Evolutionary conservation across 2,888 invertebrate genomes (phyloP).

Genomic region (Tiphia femorata): DNA sequence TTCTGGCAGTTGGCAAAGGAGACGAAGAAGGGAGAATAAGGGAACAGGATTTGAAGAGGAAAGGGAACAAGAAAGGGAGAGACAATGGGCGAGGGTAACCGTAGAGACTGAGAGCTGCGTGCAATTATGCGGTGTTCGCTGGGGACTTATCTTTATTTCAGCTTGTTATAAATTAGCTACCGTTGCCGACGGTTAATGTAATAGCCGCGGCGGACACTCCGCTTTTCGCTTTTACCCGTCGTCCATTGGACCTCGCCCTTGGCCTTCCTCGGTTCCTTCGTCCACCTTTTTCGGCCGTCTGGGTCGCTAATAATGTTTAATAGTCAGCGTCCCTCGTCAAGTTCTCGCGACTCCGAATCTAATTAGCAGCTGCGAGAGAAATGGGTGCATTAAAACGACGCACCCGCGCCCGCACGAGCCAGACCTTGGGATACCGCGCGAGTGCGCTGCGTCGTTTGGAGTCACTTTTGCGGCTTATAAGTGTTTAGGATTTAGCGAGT

Average conservation of each 20-base stretch:
- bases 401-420: too few species aligned
- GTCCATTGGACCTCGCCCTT: neutral
- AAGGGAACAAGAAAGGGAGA: neutral
- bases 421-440: neutral
- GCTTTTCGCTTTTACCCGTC: neutral
- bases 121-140: conserved; percentile 39
- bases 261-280: neutral
- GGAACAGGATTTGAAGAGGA: conserved; percentile 1
- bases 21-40: conserved; percentile 7
- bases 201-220: neutral
- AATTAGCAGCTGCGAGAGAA: neutral
- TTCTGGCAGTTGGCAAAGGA: neutral
- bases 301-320: conserved; percentile 2
- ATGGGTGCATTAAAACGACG: neutral
- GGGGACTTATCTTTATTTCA: conserved; percentile 40
- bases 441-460: neutral
- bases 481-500: too few species aligned
- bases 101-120: conserved; percentile 25
- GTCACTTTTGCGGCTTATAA: too few species aligned
- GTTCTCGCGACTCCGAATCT: neutral
- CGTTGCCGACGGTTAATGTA: conserved; percentile 8
- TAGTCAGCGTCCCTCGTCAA: neutral
- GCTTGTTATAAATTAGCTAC: conserved; percentile 40
- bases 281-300: neutral
- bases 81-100: neutral